phyloP scores from a whole-genome alignment of 2,797 vertebrate genomes.

The Syngnathus rostellatus region DNA sequence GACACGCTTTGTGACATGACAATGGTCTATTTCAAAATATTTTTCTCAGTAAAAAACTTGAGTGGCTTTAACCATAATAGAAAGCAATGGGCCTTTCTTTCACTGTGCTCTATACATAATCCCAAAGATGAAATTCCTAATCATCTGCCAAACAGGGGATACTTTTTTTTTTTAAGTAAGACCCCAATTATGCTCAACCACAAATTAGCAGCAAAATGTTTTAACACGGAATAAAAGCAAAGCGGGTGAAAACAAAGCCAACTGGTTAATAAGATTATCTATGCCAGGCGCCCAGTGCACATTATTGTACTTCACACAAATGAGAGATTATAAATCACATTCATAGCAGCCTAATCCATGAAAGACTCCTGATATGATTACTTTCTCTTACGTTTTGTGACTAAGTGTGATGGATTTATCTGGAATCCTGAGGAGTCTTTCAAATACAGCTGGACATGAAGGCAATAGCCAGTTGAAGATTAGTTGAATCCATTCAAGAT shows the following conservation, averaged over 20 bases:
- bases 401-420: constrained; percentile 58
- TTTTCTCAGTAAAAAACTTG: constrained; percentile 65
- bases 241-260: constrained; percentile 66
- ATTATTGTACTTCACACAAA: constrained; percentile 66
- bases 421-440: constrained; percentile 58
- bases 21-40: constrained; percentile 53
- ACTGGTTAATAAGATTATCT: constrained; percentile 73
- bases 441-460: constrained; percentile 59
- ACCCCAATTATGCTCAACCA: constrained; percentile 67
- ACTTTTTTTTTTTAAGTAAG: constrained; percentile 55
- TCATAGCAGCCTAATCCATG: constrained; percentile 66
- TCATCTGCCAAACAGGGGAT: constrained; percentile 67
- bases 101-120: constrained; percentile 63
- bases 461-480: constrained; percentile 60
- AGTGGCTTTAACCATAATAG: constrained; percentile 68
- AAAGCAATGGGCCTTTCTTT: constrained; percentile 59
- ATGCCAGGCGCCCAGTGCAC: constrained; percentile 55
- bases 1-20: constrained; percentile 56
- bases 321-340: constrained; percentile 66
- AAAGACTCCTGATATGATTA: constrained; percentile 70
- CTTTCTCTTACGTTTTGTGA: constrained; percentile 63
- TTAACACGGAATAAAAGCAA: constrained; percentile 70
- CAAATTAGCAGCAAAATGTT: constrained; percentile 71
- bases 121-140: constrained; percentile 71
- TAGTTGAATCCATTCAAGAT: constrained; percentile 58